These are phyloP conservation scores for Coendou prehensilis DNA, from an alignment of 2,797 vertebrate genomes.

Conservation along the genomic window DNA sequence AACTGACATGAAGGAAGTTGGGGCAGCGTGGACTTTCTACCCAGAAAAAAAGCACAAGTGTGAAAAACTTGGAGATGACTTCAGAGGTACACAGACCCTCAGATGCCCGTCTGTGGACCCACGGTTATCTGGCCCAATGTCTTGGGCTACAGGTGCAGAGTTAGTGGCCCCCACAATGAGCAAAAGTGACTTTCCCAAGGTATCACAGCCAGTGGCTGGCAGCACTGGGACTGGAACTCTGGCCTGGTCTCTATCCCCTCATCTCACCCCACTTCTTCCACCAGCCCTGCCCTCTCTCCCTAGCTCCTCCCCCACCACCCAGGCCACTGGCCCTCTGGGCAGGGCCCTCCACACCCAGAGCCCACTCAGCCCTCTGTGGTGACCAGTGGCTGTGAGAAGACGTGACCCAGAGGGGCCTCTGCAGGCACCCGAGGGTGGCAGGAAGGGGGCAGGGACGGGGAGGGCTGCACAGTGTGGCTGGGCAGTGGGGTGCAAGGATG, in stretches of 20 bases:
- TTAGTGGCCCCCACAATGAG: background rate
- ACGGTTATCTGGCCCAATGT: background rate
- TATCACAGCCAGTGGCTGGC: background rate
- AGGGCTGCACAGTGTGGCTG: background rate
- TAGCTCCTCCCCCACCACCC: background rate
- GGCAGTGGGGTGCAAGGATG: background rate
- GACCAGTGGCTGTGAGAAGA: background rate
- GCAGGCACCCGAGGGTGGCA: background rate
- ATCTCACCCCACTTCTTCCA: background rate
- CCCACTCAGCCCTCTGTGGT: background rate
- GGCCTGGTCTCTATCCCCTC: background rate
- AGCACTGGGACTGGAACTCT: background rate
- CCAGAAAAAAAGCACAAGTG: background rate
- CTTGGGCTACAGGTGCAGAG: background rate
- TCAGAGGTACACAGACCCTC: background rate
- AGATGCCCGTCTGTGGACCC: background rate
- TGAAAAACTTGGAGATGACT: background rate
- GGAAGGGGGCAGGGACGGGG: background rate
- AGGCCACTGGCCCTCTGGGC: background rate
- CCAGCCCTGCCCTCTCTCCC: rapidly evolving
- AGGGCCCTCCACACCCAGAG: background rate
- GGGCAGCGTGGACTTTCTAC: background rate
- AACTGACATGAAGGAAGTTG: background rate
- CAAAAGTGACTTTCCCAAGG: background rate
- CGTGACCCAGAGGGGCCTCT: background rate